These are phyloP conservation scores for Drosophila tropicalis DNA, from an alignment of 1,140 invertebrate genomes.

Conservation along the genomic window DNA sequence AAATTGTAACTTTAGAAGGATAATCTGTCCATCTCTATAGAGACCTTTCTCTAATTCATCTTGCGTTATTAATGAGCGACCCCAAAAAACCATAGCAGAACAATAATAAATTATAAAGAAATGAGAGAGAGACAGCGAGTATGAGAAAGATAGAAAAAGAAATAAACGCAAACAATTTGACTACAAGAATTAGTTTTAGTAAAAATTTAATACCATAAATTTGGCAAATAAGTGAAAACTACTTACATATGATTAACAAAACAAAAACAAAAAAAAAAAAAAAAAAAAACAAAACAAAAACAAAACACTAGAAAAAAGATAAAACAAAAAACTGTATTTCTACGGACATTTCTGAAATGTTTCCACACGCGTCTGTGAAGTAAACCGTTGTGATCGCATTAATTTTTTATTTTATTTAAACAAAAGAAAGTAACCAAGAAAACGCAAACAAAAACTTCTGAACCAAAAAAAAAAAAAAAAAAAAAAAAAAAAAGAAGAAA, in stretches of 20 bases:
- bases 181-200: slow-evolving; percentile 40
- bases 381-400: slow-evolving; percentile 80
- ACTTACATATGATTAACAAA: slow-evolving; percentile 24
- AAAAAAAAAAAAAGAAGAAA: slow-evolving; percentile 25
- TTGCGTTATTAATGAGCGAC: not conserved
- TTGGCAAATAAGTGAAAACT: slow-evolving; percentile 38
- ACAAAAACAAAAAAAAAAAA: slow-evolving; percentile 34
- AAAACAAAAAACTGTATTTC: slow-evolving; percentile 55
- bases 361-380: slow-evolving; percentile 75
- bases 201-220: slow-evolving; percentile 29
- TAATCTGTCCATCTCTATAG: not conserved
- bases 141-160: not conserved
- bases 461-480: slow-evolving; percentile 29
- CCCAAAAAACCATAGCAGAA: slow-evolving; percentile 2
- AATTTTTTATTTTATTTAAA: slow-evolving; percentile 69
- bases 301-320: slow-evolving; percentile 19
- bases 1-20: not conserved
- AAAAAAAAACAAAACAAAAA: not conserved
- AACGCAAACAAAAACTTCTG: slow-evolving; percentile 36
- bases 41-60: not conserved
- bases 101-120: slow-evolving; percentile 11
- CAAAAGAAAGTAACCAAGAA: slow-evolving; percentile 25
- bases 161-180: slow-evolving; percentile 17
- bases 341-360: slow-evolving; percentile 66
- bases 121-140: not conserved